phyloP scores from a whole-genome alignment of 2,113 vertebrate genomes.

The Rhabdornis inornatus region DNA sequence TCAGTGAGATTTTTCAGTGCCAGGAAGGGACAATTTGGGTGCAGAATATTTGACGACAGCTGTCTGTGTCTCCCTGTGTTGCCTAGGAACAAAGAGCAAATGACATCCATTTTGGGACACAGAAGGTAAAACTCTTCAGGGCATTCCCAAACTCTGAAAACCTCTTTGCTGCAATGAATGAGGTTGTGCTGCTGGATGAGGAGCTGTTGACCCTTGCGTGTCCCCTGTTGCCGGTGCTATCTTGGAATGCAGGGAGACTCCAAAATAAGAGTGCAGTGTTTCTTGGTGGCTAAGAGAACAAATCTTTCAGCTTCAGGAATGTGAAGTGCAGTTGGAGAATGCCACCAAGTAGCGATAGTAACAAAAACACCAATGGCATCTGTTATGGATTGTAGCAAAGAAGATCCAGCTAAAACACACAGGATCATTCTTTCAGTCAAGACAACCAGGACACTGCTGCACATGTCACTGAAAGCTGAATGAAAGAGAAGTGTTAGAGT shows the following conservation, averaged over 20 bases:
- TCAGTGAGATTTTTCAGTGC: not conserved
- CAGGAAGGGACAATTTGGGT: not conserved
- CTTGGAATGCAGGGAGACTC: conserved; percentile 60
- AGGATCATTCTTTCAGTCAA: conserved; percentile 24
- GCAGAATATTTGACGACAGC: not conserved
- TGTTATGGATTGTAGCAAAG: conserved; percentile 41
- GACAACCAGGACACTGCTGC: not conserved
- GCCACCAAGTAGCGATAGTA: conserved; percentile 17
- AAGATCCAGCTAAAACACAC: conserved; percentile 41
- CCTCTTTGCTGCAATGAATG: conserved; percentile 21
- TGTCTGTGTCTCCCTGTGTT: not conserved
- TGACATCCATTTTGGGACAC: not conserved
- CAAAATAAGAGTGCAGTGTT: conserved; percentile 58
- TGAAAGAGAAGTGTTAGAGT: not conserved
- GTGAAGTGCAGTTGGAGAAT: conserved; percentile 53
- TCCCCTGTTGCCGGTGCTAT: conserved; percentile 48
- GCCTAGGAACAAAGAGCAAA: not conserved
- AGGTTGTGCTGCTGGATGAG: conserved; percentile 11
- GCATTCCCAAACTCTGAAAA: conserved; percentile 25
- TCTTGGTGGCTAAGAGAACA: conserved; percentile 55
- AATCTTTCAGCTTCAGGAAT: conserved; percentile 62
- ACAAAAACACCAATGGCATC: conserved; percentile 55
- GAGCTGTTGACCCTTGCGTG: conserved; percentile 37
- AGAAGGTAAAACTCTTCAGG: not conserved
- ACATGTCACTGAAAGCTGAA: not conserved